Conservation (phyloP, 2,888 invertebrate species). For the Sarcophaga caerulescens region DNA sequence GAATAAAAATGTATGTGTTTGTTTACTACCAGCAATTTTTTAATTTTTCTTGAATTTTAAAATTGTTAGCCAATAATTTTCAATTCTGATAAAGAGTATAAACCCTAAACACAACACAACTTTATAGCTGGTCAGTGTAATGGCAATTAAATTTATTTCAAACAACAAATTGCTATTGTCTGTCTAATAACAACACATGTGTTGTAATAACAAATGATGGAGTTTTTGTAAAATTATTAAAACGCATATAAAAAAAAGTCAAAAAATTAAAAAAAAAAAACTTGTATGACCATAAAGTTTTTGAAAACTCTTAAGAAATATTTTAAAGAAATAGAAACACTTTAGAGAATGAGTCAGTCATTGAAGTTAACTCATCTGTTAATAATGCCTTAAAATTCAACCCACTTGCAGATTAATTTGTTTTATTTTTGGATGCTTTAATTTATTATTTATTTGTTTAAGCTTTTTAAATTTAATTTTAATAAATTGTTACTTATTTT, state of each 20-base stretch:
- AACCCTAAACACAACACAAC: neutral
- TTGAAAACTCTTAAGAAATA: neutral
- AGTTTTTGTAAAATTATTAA: neutral
- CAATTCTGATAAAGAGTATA: neutral
- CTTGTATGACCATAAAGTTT: neutral
- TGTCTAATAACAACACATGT: slow-evolving; percentile 21
- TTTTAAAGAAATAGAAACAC: neutral
- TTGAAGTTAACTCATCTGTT: neutral
- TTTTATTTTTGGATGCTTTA: neutral
- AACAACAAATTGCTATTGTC: slow-evolving; percentile 45
- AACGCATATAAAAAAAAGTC: neutral
- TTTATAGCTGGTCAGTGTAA: slow-evolving; percentile 21
- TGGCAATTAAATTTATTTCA: slow-evolving; percentile 29
- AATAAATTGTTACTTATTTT: neutral
- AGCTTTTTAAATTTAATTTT: neutral
- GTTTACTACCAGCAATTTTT: no score
- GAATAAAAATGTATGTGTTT: no score
- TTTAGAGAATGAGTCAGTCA: neutral
- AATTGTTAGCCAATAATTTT: neutral
- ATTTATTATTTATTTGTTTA: neutral
- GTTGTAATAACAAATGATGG: slow-evolving; percentile 51
- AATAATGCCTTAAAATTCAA: neutral
- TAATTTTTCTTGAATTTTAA: neutral
- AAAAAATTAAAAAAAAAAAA: neutral
- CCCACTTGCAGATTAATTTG: neutral